Percentiles rank a stretch among this genome's conserved stretches.
Evolutionary conservation across 2,113 vertebrate species (phyloP).

Genomic region (Crotalus horridus): DNA sequence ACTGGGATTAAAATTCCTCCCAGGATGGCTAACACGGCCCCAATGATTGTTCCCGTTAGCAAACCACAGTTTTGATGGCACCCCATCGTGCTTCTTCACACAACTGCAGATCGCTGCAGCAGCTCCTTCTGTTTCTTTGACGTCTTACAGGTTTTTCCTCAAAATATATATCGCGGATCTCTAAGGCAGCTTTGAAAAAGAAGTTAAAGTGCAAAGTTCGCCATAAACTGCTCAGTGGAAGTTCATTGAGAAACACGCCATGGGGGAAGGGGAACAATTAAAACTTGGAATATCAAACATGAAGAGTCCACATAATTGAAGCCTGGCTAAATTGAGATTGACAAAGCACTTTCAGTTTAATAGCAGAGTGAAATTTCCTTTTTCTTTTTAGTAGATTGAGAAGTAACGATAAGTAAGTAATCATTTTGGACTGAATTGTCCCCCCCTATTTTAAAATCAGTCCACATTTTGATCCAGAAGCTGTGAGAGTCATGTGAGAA

Average conservation of each 20-base stretch:
- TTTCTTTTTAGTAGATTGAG: background rate
- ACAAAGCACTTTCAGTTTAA: background rate
- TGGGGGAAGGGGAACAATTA: no score
- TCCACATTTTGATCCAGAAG: background rate
- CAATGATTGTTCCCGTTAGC: conserved; percentile 73
- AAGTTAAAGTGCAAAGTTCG: conserved; percentile 68
- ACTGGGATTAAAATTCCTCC: conserved; percentile 86
- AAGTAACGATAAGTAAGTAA: background rate
- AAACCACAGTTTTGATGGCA: conserved; percentile 73
- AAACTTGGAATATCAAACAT: background rate
- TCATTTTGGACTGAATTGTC: background rate
- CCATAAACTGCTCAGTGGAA: conserved; percentile 15
- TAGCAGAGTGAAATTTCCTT: background rate
- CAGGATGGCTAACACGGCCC: conserved; percentile 75
- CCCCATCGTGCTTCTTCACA: conserved; percentile 61
- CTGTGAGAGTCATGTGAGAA: no score
- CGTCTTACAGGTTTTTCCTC: background rate
- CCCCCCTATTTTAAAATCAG: no score
- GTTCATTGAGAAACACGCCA: background rate
- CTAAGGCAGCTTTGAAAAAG: conserved; percentile 45
- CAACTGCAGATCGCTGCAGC: background rate
- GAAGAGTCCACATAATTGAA: background rate
- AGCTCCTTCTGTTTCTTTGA: conserved; percentile 13
- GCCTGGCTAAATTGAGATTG: background rate
- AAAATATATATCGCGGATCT: conserved; percentile 46